Evolutionary conservation across 2,888 invertebrate species (phyloP).

Genomic region (Ophion slaviceki): DNA sequence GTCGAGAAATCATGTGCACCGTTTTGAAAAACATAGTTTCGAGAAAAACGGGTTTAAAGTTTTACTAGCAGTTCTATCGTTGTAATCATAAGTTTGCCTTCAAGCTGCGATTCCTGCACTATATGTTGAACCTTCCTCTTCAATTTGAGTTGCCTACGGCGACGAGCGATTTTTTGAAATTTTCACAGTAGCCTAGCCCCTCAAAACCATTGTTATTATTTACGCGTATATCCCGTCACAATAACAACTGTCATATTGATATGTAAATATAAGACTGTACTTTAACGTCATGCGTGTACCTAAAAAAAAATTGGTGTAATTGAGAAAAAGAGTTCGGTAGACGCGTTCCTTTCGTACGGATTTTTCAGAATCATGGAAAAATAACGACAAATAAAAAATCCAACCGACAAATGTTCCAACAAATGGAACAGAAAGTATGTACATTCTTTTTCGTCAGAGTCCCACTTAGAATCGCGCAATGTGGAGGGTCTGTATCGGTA

Average conservation of each 20-base stretch:
- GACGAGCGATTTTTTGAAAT: too few species aligned
- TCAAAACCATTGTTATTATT: conserved; percentile 56
- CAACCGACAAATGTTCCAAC: neutral
- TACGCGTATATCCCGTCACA: conserved; percentile 44
- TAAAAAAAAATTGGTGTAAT: conserved; percentile 16
- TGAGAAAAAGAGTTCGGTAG: neutral
- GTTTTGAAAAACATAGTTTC: too few species aligned
- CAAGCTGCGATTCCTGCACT: too few species aligned
- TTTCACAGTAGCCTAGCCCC: too few species aligned
- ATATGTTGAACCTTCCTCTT: too few species aligned
- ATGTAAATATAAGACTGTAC: conserved; percentile 63
- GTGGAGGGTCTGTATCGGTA: neutral
- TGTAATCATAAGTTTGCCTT: too few species aligned
- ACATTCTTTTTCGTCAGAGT: neutral
- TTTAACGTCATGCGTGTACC: conserved; percentile 57
- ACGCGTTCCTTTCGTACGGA: neutral
- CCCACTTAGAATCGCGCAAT: neutral
- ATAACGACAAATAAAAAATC: neutral
- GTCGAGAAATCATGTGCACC: too few species aligned
- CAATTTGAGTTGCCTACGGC: too few species aligned
- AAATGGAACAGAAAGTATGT: neutral
- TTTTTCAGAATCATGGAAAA: neutral
- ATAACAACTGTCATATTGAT: conserved; percentile 58
- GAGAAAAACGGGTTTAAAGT: too few species aligned
- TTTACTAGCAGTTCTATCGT: too few species aligned